Percentiles rank a stretch among this genome's conserved stretches.
Evolutionary conservation across 2,888 invertebrate genomes (phyloP).

Genomic region (Tinea pellionella): DNA sequence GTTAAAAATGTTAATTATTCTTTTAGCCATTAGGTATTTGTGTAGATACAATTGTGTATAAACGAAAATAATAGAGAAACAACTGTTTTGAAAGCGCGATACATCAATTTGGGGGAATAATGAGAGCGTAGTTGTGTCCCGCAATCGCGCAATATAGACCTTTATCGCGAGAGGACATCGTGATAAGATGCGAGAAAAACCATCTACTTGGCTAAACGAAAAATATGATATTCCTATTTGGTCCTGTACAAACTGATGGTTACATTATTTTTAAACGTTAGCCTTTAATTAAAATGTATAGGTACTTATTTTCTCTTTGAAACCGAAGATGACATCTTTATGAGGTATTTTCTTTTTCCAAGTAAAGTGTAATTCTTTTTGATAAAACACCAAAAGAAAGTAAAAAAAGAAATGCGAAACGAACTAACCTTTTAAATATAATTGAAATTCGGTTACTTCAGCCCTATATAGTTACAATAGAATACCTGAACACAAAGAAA

Average conservation of each 20-base stretch:
- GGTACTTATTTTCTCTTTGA: neutral
- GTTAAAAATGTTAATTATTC: no score
- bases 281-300: neutral
- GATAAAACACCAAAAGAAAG: no score
- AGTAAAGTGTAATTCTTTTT: no score
- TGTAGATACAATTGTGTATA: neutral
- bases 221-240: neutral
- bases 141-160: neutral
- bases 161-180: constrained; percentile 11
- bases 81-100: neutral
- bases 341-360: no score
- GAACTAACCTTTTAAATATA: neutral
- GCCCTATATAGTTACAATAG: neutral
- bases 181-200: constrained; percentile 11
- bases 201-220: constrained; percentile 10
- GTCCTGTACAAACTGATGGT: neutral
- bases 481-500: neutral
- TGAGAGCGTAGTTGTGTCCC: neutral
- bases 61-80: neutral
- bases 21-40: no score
- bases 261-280: neutral
- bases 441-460: neutral
- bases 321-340: no score
- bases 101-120: neutral
- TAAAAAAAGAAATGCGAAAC: neutral